A percentile compares a stretch with the other conserved stretches of the same genome.
These are phyloP conservation scores for Limnodromus scolopaceus DNA, from an alignment of 2,797 vertebrate genomes.

Conservation along the genomic window DNA sequence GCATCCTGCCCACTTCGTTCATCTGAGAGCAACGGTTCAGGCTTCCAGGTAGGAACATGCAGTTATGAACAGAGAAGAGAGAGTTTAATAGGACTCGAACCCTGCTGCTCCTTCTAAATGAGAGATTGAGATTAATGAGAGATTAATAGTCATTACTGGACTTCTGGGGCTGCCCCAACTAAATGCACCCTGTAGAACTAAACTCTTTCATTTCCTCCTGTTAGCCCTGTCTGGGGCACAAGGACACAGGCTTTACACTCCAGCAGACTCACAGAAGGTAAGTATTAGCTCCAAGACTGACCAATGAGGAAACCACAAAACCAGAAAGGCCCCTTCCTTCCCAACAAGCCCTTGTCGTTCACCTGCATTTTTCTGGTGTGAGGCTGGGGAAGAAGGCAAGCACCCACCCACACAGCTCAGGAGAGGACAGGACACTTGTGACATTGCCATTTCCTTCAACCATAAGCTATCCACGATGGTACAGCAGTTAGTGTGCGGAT, in stretches of 20 bases:
- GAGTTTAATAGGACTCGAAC: background rate
- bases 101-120: background rate
- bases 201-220: background rate
- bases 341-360: background rate
- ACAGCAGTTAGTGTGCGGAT: background rate
- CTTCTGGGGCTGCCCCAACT: background rate
- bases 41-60: background rate
- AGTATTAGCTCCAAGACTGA: background rate
- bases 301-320: background rate
- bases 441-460: background rate
- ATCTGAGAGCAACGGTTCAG: background rate
- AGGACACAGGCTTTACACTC: background rate
- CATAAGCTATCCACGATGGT: background rate
- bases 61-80: background rate
- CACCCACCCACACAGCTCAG: background rate
- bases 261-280: background rate
- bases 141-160: background rate
- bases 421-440: background rate
- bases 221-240: background rate
- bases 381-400: background rate
- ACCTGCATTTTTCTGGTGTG: background rate
- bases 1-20: background rate
- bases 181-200: background rate
- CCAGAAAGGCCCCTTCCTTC: background rate
- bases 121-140: background rate